A percentile compares a stretch with the other conserved stretches of the same genome.
Conservation (phyloP, 2,113 vertebrate species). For the Gasterosteus aculeatus region DNA sequence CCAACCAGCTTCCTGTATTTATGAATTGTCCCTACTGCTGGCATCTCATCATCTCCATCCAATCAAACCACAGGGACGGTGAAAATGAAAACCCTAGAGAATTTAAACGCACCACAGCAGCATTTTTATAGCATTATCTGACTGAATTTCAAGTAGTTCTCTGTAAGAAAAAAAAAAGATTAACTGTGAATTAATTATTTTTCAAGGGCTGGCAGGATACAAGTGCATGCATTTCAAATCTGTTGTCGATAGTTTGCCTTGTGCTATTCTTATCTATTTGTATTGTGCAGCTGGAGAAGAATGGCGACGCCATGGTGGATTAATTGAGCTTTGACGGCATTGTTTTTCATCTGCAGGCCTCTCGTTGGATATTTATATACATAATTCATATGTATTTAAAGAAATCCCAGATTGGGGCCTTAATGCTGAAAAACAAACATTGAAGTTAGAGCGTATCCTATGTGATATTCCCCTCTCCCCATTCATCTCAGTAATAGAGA, state of each 20-base stretch:
- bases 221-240: constrained; percentile 33
- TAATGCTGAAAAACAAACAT: constrained; percentile 87
- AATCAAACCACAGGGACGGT: constrained; percentile 86
- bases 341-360: constrained; percentile 33
- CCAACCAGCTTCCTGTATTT: constrained; percentile 8
- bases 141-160: constrained; percentile 51
- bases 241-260: constrained; percentile 19
- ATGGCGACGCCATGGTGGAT: constrained; percentile 16
- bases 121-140: constrained; percentile 46
- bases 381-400: constrained; percentile 56
- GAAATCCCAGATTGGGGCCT: constrained; percentile 58
- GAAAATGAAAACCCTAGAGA: constrained; percentile 69
- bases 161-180: constrained; percentile 45
- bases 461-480: constrained; percentile 93
- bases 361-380: constrained; percentile 35
- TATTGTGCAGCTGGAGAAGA: constrained; percentile 32
- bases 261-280: constrained; percentile 35
- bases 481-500: constrained; percentile 99
- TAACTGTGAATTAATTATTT: constrained; percentile 45
- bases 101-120: constrained; percentile 17
- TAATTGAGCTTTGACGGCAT: constrained; percentile 34
- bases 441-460: constrained; percentile 92
- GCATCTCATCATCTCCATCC: constrained; percentile 74
- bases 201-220: constrained; percentile 33
- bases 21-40: constrained; percentile 27